Base-by-base conservation (phyloP, 2,888 invertebrate genomes). In the Aspidiotus destructor region DNA sequence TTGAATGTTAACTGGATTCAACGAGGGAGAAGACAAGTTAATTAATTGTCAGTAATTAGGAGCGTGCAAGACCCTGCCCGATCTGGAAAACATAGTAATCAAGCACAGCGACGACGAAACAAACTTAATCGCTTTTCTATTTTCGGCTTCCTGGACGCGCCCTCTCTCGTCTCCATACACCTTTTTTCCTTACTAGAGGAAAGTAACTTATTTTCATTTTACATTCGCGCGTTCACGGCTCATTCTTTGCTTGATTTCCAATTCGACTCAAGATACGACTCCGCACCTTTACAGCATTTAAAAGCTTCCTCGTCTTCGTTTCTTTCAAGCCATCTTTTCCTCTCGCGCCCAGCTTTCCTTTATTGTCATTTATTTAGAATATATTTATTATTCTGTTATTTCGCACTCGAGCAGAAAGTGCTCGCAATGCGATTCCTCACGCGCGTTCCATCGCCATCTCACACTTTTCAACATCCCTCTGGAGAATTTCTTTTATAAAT, bases 11-110 rank as follows among this genome's bases (percentile, higher is more conserved):
- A 65, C 65, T 58, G 58, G 48, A 58, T 58, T 58, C 65, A 48
- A 65, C 65, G 28, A 60, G 44, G 65, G 58, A 28, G 28, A 65
- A 65, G 65, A 65, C 65, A 65, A 65, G 65, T 65, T 65, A 65
- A 65, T 65, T 65, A 65, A 65, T 65, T 65, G 28, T 58, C 60
- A 57, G 65, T 65, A 65, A 65, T 65, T 65, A 65, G 58, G 58
- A 40, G 65, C 48, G 57, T 48, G 48, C 16, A 8, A n/a, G 42
- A 15, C 13, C n/a, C 58, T 65, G 65, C 58, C 65, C 58, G 44
- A 58, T 65, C 48, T 58, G 58, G 65, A 57, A 65, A 65, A 58
- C 57, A 28, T 28, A 48, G 65, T 58, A 57, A 65, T 65, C 58
- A 65, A 58, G 65, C 28, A 28, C 28, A 28, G 28, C 42, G 52